Percentiles rank a stretch among this genome's conserved stretches.
These are phyloP conservation scores for Dasypogon diadema DNA, from an alignment of 2,888 invertebrate genomes.

Conservation along the genomic window DNA sequence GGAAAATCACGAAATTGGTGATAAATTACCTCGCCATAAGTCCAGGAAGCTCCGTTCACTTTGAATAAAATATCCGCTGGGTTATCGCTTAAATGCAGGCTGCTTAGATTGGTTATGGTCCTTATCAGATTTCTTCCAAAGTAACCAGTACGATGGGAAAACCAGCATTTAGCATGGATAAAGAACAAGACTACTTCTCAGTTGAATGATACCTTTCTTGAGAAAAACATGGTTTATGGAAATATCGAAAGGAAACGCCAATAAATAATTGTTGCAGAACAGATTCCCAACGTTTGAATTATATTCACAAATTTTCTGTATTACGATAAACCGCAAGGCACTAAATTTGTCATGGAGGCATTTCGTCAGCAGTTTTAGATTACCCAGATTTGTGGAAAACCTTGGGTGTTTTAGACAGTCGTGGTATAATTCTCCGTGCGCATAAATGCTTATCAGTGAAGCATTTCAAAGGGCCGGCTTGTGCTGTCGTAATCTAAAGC, in stretches of 20 bases:
- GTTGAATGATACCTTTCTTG: background rate
- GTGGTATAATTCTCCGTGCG: too few relatives aligned
- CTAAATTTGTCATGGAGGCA: too few relatives aligned
- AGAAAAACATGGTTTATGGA: background rate
- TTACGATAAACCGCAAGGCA: too few relatives aligned
- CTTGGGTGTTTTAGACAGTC: too few relatives aligned
- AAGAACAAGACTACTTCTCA: background rate
- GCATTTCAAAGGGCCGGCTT: background rate
- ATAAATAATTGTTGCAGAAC: background rate
- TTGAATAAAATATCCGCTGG: slow-evolving; percentile 23
- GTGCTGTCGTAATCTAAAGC: background rate
- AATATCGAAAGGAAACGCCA: background rate
- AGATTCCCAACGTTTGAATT: too few relatives aligned
- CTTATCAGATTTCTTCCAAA: background rate
- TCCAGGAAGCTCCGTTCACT: slow-evolving; percentile 22
- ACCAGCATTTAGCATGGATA: background rate
- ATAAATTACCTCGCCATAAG: slow-evolving; percentile 1
- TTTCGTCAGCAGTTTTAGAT: too few relatives aligned
- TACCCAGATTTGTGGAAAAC: too few relatives aligned
- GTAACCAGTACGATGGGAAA: background rate
- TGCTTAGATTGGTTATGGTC: background rate
- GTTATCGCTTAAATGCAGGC: background rate
- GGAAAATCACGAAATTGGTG: slow-evolving; percentile 7
- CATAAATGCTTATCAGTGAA: too few relatives aligned
- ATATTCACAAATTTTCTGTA: too few relatives aligned